These are phyloP conservation scores for Lonchura striata DNA, from an alignment of 2,113 vertebrate genomes.

Conservation along the genomic window DNA sequence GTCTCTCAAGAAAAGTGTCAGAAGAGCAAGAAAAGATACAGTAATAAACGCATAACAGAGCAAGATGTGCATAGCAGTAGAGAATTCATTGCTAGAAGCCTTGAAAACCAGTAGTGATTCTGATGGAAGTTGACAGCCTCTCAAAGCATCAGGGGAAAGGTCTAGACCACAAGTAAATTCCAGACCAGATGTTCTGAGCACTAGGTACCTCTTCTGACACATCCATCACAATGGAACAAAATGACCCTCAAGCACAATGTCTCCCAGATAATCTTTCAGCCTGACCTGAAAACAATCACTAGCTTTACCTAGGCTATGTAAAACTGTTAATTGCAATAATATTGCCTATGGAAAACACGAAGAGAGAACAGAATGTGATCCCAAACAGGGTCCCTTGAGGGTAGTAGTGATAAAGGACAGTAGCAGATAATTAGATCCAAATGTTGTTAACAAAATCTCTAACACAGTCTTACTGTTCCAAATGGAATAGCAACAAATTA, in stretches of 20 bases:
- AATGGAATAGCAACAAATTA: neutral
- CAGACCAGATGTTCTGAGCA: neutral
- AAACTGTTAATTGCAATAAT: neutral
- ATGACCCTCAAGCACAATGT: neutral
- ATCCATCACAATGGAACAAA: neutral
- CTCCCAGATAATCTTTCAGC: neutral
- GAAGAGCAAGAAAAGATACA: neutral
- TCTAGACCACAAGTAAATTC: neutral
- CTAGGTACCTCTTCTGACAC: neutral
- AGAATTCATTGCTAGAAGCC: neutral
- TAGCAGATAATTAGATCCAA: neutral
- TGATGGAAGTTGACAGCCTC: neutral
- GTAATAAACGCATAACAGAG: neutral
- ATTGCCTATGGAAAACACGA: neutral
- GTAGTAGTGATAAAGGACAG: neutral
- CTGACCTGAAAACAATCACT: neutral
- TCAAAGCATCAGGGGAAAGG: neutral
- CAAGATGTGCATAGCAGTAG: neutral
- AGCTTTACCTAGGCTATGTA: neutral
- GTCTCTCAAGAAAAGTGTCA: neutral
- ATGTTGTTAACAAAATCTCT: neutral
- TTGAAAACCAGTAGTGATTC: neutral
- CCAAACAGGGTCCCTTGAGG: neutral
- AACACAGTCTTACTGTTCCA: neutral
- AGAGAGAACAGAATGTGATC: neutral